Base-by-base conservation (phyloP, 1,140 invertebrate genomes). In the Pseudobourletiella spinata region DNA sequence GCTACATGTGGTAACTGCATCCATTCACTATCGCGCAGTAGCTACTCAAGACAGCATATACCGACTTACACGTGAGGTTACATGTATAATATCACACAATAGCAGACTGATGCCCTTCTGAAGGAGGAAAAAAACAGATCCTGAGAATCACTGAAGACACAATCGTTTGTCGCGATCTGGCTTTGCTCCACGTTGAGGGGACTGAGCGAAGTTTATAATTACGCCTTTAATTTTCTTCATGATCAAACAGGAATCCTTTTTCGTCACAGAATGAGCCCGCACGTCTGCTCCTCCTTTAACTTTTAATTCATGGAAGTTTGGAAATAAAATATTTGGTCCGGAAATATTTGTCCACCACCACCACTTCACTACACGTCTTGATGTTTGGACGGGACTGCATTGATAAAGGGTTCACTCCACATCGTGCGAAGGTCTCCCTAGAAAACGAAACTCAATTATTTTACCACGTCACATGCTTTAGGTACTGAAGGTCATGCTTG, bases 371-470 rank as follows among this genome's bases (percentile, higher is more conserved):
- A 86, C 78, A 87, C 84, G 74, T 86, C 84, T 76, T 85, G 78
- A 73, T 86, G 82, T 75, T 89, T 89, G 56, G 84, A 81, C 69
- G 82, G 81, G 73, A 80, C 81, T 71, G 88, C 84, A 69, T 85
- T 81, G 76, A 90, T 91, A 76, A 97, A 97, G 32, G 94, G 93
- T 79, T 96, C 93, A 73, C 89, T 92, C 94, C 94, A 97, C 93
- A 97, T 97, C 70, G 92, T 82, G 74, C 92, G 81, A 61, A 97
- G 80, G 80, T 97, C 94, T 69, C 93, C 93, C 91, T 95, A 35
- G 74, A 30, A 81, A 79, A 62, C 18, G 28, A 60, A 66, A 22
- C 15, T 14, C 52, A 51, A 15, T n/a, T n/a, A 51, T n/a, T n/a
- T n/a, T n/a, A n/a, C n/a, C n/a, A n/a, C n/a, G n/a, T n/a, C n/a